These are phyloP conservation scores for Loris lydekkerianus DNA, from an alignment of 2,797 vertebrate species.

Conservation along the genomic window DNA sequence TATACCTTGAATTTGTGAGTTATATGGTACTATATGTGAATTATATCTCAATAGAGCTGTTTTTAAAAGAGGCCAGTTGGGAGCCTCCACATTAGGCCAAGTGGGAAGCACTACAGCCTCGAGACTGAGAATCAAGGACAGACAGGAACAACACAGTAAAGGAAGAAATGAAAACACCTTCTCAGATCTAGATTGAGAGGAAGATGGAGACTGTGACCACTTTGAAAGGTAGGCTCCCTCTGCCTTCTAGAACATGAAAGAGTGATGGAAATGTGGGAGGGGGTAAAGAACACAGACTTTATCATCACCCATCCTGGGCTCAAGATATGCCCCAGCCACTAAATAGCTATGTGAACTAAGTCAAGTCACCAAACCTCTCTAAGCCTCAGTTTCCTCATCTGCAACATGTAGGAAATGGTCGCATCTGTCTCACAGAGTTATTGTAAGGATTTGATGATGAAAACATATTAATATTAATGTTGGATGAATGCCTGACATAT, in stretches of 20 bases:
- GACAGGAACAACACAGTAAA: background rate
- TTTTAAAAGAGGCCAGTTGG: background rate
- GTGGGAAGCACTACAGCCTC: background rate
- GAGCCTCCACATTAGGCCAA: background rate
- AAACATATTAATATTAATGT: background rate
- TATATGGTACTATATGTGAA: background rate
- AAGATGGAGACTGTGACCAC: background rate
- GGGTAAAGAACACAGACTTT: background rate
- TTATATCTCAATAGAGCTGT: background rate
- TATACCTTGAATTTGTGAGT: background rate
- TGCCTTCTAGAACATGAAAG: background rate
- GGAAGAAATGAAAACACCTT: background rate
- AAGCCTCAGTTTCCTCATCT: background rate
- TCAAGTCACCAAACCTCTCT: background rate
- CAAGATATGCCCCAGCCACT: background rate
- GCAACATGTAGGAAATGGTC: background rate
- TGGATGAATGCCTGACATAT: background rate
- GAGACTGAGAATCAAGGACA: background rate
- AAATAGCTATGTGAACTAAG: background rate
- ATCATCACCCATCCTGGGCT: background rate
- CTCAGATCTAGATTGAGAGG: background rate
- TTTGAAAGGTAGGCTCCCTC: background rate
- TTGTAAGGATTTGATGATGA: background rate
- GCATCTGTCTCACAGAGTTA: background rate
- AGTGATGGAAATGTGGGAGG: background rate